Percentiles rank a stretch among this genome's conserved stretches.
These are phyloP conservation scores for Zosterops lateralis DNA, from an alignment of 2,113 vertebrate genomes.

Conservation along the genomic window DNA sequence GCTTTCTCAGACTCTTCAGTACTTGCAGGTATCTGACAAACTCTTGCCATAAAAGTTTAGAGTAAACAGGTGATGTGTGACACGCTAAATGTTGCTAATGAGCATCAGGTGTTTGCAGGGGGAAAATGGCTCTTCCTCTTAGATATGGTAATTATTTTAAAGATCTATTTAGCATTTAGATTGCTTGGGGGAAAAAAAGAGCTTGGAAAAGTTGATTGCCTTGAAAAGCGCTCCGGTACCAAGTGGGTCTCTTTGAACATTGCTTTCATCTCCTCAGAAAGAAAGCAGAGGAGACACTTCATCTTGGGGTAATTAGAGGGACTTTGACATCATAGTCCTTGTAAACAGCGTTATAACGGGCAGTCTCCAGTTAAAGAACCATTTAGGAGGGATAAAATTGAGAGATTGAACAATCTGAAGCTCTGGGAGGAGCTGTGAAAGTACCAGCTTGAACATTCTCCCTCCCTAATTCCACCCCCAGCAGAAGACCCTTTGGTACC, in stretches of 20 bases:
- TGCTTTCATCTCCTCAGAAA: constrained; percentile 32
- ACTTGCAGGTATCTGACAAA: neutral
- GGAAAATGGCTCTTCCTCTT: constrained; percentile 7
- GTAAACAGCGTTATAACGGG: neutral
- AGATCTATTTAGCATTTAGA: constrained; percentile 72
- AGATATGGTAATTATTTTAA: constrained; percentile 62
- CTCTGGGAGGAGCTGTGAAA: neutral
- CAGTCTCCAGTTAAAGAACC: neutral
- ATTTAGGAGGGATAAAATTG: neutral
- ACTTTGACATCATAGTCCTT: constrained; percentile 39
- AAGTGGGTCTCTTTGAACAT: constrained; percentile 35
- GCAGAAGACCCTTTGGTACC: neutral
- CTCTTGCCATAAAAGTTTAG: neutral
- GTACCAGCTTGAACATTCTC: neutral
- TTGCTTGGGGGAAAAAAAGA: constrained; percentile 47
- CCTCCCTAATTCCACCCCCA: neutral
- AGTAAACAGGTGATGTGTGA: neutral
- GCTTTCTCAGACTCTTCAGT: neutral
- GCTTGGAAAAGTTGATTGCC: constrained; percentile 43
- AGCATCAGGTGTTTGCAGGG: constrained; percentile 56
- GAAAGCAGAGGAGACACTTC: constrained; percentile 40
- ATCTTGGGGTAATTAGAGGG: constrained; percentile 2
- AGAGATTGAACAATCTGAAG: neutral
- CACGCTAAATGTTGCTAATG: constrained; percentile 45
- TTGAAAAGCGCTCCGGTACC: constrained; percentile 1